phyloP scores from a whole-genome alignment of 1,140 invertebrate genomes.

The Liolophura sinensis region DNA sequence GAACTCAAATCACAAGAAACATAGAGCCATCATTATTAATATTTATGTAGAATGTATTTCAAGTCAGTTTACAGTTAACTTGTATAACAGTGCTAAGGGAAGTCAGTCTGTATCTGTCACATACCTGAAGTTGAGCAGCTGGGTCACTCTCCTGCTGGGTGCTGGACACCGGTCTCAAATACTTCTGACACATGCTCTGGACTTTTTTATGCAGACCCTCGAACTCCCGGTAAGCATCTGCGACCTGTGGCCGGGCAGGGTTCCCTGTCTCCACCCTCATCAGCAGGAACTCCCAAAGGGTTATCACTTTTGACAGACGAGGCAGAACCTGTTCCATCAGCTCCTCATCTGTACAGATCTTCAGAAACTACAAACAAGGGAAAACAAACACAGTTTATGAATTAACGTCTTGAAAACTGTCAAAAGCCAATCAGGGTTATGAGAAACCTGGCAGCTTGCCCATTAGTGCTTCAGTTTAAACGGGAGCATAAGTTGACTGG shows the following conservation, averaged over 20 bases:
- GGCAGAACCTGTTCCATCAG: constrained; percentile 60
- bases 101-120: neutral
- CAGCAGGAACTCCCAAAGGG: constrained; percentile 60
- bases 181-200: constrained; percentile 44
- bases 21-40: neutral
- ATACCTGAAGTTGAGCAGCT: constrained; percentile 13
- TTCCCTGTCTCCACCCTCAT: constrained; percentile 55
- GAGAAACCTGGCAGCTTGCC: too few species aligned
- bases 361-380: too few species aligned
- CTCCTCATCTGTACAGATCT: constrained; percentile 50
- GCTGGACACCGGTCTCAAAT: constrained; percentile 30
- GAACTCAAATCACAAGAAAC: neutral
- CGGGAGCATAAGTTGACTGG: too few species aligned
- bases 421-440: too few species aligned
- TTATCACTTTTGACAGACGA: constrained; percentile 53
- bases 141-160: constrained; percentile 2
- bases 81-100: neutral
- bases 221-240: constrained; percentile 52
- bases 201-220: constrained; percentile 50
- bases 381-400: too few species aligned
- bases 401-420: too few species aligned
- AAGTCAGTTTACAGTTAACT: too few species aligned
- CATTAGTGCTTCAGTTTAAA: too few species aligned
- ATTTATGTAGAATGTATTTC: neutral
- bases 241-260: constrained; percentile 35